phyloP scores from a whole-genome alignment of 2,888 invertebrate genomes.

The Sphinx pinastri region DNA sequence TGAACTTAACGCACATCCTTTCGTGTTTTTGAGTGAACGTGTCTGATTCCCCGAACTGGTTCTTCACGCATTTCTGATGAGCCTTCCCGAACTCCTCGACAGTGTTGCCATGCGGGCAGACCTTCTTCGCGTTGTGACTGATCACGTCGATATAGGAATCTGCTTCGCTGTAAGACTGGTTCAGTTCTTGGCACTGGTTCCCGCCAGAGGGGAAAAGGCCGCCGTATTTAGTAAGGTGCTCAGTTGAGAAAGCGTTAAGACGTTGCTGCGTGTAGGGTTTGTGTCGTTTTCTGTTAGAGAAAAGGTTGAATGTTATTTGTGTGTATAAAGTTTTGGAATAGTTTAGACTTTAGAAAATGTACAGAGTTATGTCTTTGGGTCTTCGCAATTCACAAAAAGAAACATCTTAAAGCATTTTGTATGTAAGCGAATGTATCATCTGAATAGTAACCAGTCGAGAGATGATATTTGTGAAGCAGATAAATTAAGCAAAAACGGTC shows the following conservation, averaged over 20 bases:
- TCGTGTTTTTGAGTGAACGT: constrained; percentile 75
- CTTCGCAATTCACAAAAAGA: neutral
- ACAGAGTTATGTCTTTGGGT: constrained; percentile 2
- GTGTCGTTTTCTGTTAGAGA: constrained; percentile 72
- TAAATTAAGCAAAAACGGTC: too few relatives aligned
- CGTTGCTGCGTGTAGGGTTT: constrained; percentile 83
- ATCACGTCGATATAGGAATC: constrained; percentile 79
- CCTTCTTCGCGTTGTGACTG: constrained; percentile 69
- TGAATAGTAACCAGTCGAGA: neutral
- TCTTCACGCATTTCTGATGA: constrained; percentile 79
- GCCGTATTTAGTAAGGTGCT: constrained; percentile 79
- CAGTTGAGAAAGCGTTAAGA: constrained; percentile 80
- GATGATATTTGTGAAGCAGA: too few relatives aligned
- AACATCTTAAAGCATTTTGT: too few relatives aligned
- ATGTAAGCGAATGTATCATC: too few relatives aligned
- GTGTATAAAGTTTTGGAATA: constrained; percentile 28
- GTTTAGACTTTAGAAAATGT: constrained; percentile 25
- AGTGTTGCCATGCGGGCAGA: constrained; percentile 76
- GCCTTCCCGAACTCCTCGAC: constrained; percentile 80
- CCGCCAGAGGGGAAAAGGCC: constrained; percentile 78
- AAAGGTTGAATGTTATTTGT: constrained; percentile 23
- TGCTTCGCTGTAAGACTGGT: constrained; percentile 78
- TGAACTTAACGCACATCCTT: constrained; percentile 79
- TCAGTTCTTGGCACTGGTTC: constrained; percentile 77
- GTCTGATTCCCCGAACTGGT: constrained; percentile 65